Conservation (phyloP, 2,113 vertebrate genomes). For the Chloebia gouldiae region DNA sequence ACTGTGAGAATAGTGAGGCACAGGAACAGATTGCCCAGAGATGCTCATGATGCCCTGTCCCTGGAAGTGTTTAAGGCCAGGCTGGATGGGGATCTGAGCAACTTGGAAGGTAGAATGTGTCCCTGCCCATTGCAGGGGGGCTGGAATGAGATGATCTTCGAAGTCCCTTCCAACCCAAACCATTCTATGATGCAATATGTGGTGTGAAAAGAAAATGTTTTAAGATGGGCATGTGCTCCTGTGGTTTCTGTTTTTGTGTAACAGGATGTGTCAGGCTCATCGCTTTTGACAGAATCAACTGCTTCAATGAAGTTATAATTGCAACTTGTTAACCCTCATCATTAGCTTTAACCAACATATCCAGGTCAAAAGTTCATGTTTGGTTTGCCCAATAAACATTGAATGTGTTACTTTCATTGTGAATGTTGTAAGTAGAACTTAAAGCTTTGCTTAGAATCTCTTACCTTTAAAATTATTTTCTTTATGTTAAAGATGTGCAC, state of each 20-base stretch:
- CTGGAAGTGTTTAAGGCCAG: background rate
- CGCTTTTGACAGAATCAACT: background rate
- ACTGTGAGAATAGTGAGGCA: background rate
- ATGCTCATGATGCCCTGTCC: background rate
- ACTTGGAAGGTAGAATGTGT: background rate
- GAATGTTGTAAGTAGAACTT: background rate
- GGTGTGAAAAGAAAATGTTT: background rate
- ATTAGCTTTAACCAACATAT: background rate
- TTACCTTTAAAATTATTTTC: background rate
- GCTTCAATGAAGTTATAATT: background rate
- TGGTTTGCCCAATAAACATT: background rate
- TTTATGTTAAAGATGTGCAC: background rate
- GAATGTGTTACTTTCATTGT: background rate
- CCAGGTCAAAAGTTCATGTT: background rate
- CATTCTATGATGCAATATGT: background rate
- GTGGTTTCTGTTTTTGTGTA: background rate
- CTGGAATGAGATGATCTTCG: background rate
- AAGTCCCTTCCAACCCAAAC: background rate
- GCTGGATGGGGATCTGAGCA: background rate
- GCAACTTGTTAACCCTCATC: background rate
- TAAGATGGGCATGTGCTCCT: background rate
- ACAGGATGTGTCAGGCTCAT: background rate
- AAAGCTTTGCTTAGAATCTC: background rate
- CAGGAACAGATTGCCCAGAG: background rate
- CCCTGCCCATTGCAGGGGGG: background rate